Percentiles rank a stretch among this genome's conserved stretches.
Conservation (phyloP, 2,888 invertebrate genomes). For the Hyppa rectilinea region DNA sequence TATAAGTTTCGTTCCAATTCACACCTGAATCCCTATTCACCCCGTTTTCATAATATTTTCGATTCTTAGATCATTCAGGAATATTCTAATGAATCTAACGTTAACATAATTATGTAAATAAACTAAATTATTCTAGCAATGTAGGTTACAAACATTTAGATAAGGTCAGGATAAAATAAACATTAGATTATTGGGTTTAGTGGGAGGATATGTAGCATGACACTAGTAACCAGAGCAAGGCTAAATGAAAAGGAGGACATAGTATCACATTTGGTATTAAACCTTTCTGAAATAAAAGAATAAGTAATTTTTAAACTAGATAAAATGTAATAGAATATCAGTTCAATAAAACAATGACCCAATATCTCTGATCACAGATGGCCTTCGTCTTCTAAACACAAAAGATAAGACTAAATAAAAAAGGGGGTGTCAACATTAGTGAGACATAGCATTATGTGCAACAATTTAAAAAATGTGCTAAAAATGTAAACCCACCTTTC, state of each 20-base stretch:
- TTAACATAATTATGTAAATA: not conserved
- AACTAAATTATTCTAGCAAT: conserved; percentile 31
- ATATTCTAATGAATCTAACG: conserved; percentile 12
- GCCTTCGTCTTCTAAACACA: conserved; percentile 55
- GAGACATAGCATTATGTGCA: not conserved
- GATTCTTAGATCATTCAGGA: not conserved
- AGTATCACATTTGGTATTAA: not conserved
- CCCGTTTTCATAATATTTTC: too few relatives aligned
- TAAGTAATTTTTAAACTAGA: not conserved
- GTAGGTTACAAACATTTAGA: conserved; percentile 42
- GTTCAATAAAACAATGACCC: conserved; percentile 1
- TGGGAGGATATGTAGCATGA: conserved; percentile 45
- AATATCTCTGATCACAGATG: conserved; percentile 11
- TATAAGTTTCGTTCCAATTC: too few relatives aligned
- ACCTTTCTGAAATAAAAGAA: not conserved
- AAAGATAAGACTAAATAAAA: conserved; percentile 43
- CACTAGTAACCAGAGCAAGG: conserved; percentile 23
- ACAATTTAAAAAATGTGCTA: not conserved
- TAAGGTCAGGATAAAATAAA: conserved; percentile 28
- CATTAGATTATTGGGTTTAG: conserved; percentile 26
- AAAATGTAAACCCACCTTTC: conserved; percentile 76
- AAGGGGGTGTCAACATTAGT: conserved; percentile 49
- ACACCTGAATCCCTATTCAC: too few relatives aligned
- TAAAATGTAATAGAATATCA: not conserved
- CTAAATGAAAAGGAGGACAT: not conserved